phyloP scores from a whole-genome alignment of 2,888 invertebrate genomes.

The Nephrotoma appendiculata region DNA sequence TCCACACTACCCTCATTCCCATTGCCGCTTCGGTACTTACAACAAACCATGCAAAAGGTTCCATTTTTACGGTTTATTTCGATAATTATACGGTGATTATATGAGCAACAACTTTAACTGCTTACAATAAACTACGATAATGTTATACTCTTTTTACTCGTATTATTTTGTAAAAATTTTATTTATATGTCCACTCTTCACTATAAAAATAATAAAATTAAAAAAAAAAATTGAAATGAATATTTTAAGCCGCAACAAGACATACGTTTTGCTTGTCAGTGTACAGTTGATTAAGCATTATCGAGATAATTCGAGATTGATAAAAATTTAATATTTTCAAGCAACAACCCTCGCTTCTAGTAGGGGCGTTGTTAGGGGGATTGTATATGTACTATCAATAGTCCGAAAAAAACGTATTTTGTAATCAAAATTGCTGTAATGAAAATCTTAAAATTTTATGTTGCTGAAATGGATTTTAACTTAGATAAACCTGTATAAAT shows the following conservation, averaged over 20 bases:
- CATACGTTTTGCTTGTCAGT: background rate
- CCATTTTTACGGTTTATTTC: conserved; percentile 19
- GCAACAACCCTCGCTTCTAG: too few relatives aligned
- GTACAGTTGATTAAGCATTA: background rate
- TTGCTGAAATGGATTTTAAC: too few relatives aligned
- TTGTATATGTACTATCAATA: too few relatives aligned
- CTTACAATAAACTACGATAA: background rate
- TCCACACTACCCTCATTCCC: background rate
- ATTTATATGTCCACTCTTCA: background rate
- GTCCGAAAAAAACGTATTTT: too few relatives aligned
- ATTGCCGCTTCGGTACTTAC: conserved; percentile 29
- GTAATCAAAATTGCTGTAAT: too few relatives aligned
- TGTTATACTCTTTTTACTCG: background rate
- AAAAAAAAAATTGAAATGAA: background rate
- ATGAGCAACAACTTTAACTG: background rate
- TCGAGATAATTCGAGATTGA: background rate
- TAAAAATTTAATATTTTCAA: too few relatives aligned
- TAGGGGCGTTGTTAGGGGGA: too few relatives aligned
- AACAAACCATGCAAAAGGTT: conserved; percentile 43
- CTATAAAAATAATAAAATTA: background rate
- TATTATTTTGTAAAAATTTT: background rate
- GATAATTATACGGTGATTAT: background rate
- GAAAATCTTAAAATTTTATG: too few relatives aligned
- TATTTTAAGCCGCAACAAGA: conserved; percentile 2
- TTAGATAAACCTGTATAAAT: too few relatives aligned